Evolutionary conservation across 2,113 vertebrate genomes (phyloP).

Genomic region (Neolamprologus variostigma): DNA sequence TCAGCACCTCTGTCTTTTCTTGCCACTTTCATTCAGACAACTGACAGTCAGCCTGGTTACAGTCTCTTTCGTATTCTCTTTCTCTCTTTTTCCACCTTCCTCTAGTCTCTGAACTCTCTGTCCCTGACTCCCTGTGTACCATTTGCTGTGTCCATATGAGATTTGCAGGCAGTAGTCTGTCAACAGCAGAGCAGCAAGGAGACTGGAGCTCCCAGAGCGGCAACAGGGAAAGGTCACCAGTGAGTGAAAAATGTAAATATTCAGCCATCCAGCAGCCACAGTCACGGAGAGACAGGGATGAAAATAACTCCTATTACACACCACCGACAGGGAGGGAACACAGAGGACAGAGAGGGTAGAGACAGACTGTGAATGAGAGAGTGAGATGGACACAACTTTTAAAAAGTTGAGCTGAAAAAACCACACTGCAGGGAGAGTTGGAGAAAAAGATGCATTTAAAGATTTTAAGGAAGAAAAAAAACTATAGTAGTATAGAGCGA

Average conservation of each 20-base stretch:
- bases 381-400: conserved; percentile 53
- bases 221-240: conserved; percentile 67
- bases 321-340: conserved; percentile 47
- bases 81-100: not conserved
- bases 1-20: conserved; percentile 6
- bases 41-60: not conserved
- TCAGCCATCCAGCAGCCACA: conserved; percentile 56
- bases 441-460: conserved; percentile 26
- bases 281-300: conserved; percentile 55
- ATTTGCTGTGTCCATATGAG: conserved; percentile 65
- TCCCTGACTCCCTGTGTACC: conserved; percentile 48
- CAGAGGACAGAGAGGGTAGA: conserved; percentile 44
- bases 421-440: not conserved
- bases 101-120: conserved; percentile 24
- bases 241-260: conserved; percentile 71
- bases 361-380: conserved; percentile 23
- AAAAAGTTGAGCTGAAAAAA: conserved; percentile 40
- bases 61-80: not conserved
- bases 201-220: conserved; percentile 64
- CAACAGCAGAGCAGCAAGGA: conserved; percentile 62
- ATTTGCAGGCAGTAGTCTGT: conserved; percentile 67
- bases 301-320: conserved; percentile 66
- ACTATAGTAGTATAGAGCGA: not conserved
- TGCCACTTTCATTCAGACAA: conserved; percentile 6
- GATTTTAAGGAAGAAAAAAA: not conserved